Conservation (phyloP, 2,797 vertebrate species). For the Odontamblyopus lacepedii region DNA sequence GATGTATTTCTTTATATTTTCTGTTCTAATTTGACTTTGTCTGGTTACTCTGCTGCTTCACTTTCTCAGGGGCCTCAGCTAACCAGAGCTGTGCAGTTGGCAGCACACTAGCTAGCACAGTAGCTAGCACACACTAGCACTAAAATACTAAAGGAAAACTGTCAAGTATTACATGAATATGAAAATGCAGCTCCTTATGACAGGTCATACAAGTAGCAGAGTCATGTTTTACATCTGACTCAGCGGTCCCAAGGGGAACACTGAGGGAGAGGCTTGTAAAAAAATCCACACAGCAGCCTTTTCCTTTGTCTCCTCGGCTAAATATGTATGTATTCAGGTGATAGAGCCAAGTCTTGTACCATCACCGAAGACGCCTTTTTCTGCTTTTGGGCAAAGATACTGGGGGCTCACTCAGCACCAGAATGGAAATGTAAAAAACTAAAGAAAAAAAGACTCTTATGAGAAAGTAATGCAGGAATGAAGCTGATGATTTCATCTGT, state of each 20-base stretch:
- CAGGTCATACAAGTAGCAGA: conserved; percentile 57
- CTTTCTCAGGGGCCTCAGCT: conserved; percentile 72
- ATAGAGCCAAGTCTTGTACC: conserved; percentile 51
- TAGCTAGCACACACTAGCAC: conserved; percentile 5
- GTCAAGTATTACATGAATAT: conserved; percentile 21
- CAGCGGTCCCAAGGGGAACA: conserved; percentile 42
- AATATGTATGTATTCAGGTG: conserved; percentile 42
- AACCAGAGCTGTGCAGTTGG: conserved; percentile 48
- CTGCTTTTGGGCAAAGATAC: conserved; percentile 61
- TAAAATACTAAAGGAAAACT: conserved; percentile 30
- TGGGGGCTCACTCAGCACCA: conserved; percentile 55
- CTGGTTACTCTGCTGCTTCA: conserved; percentile 60
- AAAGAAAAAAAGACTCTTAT: conserved; percentile 20
- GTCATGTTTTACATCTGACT: conserved; percentile 59
- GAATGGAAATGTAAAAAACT: conserved; percentile 21
- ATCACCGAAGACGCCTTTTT: conserved; percentile 67
- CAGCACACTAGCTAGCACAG: conserved; percentile 51
- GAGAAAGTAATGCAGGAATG: conserved; percentile 30
- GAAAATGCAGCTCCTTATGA: conserved; percentile 31
- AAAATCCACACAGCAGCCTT: conserved; percentile 32
- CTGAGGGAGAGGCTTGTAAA: conserved; percentile 39
- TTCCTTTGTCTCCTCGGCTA: conserved; percentile 31
- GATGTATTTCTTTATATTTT: neutral
- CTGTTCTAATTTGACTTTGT: conserved; percentile 19
- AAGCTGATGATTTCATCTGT: conserved; percentile 30